Percentiles rank a stretch among this genome's conserved stretches.
These are phyloP conservation scores for Microtus oregoni DNA, from an alignment of 2,113 vertebrate species.

Conservation along the genomic window DNA sequence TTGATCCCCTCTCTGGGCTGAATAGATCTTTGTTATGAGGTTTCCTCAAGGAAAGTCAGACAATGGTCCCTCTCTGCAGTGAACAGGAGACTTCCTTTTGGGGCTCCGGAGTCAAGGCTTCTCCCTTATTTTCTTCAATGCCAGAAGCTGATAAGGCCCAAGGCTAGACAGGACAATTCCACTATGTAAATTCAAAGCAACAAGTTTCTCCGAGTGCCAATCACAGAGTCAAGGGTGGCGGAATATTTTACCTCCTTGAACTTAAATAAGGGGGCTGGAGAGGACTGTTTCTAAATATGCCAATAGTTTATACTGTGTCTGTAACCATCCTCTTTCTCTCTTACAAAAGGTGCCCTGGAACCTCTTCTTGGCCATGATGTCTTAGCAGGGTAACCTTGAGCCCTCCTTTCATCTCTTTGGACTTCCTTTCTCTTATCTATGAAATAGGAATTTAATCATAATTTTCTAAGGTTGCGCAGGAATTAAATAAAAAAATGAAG, in stretches of 20 bases:
- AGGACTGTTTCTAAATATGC: not conserved
- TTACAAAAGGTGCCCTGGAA: not conserved
- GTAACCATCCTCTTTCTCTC: not conserved
- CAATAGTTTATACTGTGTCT: not conserved
- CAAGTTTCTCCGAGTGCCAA: not conserved
- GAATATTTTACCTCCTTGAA: not conserved
- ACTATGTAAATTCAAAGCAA: not conserved
- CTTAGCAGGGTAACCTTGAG: not conserved
- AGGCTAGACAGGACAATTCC: slow-evolving; percentile 6
- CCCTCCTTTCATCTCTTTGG: slow-evolving; percentile 24
- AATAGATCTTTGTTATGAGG: not conserved
- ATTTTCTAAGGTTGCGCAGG: slow-evolving; percentile 12
- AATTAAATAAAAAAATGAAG: slow-evolving; percentile 41
- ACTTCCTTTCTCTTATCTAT: slow-evolving; percentile 45
- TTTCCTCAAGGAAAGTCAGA: not conserved
- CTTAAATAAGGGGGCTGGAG: not conserved
- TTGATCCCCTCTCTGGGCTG: not conserved
- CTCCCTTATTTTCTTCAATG: slow-evolving; percentile 40
- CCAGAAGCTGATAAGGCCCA: not conserved
- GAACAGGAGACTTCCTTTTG: not conserved
- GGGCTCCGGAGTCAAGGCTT: not conserved
- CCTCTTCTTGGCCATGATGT: not conserved
- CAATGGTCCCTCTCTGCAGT: not conserved
- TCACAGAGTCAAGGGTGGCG: not conserved
- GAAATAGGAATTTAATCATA: slow-evolving; percentile 16